Conservation (phyloP, 2,797 vertebrate species). For the Odontamblyopus rebecca region DNA sequence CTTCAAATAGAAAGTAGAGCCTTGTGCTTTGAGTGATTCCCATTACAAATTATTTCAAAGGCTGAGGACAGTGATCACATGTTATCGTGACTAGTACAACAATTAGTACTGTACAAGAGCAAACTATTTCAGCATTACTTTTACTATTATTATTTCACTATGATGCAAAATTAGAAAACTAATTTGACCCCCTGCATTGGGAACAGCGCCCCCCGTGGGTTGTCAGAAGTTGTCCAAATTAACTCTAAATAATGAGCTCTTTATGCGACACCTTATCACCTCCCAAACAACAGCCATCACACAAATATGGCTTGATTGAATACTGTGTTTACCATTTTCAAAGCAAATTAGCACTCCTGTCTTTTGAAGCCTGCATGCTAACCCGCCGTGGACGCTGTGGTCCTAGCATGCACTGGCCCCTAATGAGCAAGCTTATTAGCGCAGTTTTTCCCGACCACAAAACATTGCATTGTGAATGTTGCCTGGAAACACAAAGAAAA, state of each 20-base stretch:
- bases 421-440: constrained; percentile 77
- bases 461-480: constrained; percentile 57
- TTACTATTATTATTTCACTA: neutral
- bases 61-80: no score
- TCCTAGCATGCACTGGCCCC: constrained; percentile 53
- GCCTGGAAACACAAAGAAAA: constrained; percentile 66
- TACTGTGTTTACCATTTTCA: constrained; percentile 60
- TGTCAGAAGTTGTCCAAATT: constrained; percentile 56
- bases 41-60: no score
- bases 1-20: no score
- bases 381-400: constrained; percentile 62
- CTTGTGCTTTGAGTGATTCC: no score
- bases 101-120: no score
- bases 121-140: neutral
- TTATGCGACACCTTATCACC: constrained; percentile 54
- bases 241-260: constrained; percentile 68
- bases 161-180: neutral
- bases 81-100: no score
- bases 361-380: constrained; percentile 67
- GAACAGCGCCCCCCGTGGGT: constrained; percentile 28
- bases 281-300: constrained; percentile 42
- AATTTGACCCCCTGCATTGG: neutral
- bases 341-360: constrained; percentile 60
- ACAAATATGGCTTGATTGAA: constrained; percentile 46
- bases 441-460: constrained; percentile 48